Conservation (phyloP, 2,113 vertebrate species). For the Crotalus helleri region DNA sequence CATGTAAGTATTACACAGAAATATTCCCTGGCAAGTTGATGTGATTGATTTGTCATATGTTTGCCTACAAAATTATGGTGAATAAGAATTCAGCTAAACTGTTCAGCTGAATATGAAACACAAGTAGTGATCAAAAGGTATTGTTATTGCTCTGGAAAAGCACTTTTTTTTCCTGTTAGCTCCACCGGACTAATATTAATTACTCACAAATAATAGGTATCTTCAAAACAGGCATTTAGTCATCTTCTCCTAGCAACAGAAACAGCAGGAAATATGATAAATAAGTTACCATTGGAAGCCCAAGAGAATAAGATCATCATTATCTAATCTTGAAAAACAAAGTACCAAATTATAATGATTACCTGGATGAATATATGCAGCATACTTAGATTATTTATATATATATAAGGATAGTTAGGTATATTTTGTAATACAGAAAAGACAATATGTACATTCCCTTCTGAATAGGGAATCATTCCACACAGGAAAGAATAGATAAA, state of each 20-base stretch:
- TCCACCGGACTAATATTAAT: not conserved
- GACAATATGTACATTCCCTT: too few relatives aligned
- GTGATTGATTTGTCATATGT: constrained; percentile 28
- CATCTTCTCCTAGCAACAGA: not conserved
- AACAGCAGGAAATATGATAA: not conserved
- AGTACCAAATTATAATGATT: not conserved
- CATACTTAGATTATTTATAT: not conserved
- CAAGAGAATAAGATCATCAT: not conserved
- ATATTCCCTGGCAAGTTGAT: constrained; percentile 22
- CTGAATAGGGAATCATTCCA: too few relatives aligned
- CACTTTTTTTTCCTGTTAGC: not conserved
- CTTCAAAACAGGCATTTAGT: not conserved
- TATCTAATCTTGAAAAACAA: not conserved
- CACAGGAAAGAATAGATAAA: too few relatives aligned
- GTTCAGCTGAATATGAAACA: not conserved
- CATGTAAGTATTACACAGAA: constrained; percentile 9
- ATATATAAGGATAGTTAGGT: not conserved
- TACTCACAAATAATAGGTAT: not conserved
- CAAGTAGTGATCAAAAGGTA: not conserved
- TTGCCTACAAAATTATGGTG: constrained; percentile 26
- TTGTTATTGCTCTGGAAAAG: not conserved
- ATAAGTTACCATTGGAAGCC: not conserved
- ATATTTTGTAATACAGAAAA: too few relatives aligned
- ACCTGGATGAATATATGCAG: not conserved
- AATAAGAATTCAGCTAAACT: constrained; percentile 13